Evolutionary conservation across 2,888 invertebrate genomes (phyloP), one percentile per base, ranked within the genome.

Genomic region (Ophioninae sp.): DNA sequence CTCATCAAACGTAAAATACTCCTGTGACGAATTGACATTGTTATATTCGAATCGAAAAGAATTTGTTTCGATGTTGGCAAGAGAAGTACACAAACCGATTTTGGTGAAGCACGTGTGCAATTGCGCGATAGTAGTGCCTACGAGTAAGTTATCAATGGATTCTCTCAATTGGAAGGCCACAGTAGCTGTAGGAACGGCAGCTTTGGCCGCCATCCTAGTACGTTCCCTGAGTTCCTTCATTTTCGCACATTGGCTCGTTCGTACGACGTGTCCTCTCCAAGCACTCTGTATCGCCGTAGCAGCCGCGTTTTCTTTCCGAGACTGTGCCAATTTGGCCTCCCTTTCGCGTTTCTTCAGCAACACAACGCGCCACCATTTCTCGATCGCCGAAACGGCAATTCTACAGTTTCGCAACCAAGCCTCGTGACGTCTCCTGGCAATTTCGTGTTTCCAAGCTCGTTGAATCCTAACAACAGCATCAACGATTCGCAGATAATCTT

Each of bases 241-340:
- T 78, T 87, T 86, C 6, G 87, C 80, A 44, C 88, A 86, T 81
- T 90, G 86, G 8, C 67, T 68, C 83, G 87, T 88, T 37, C 94
- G 90, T 30, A 90, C 85, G 61, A 78, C 87, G 84, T 91, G 91
- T 8, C 94, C 94, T 87, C 91, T 91, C 94, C 94, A 94, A n/a
- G 67, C n/a, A 23, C 93, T 94, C 94, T 96, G 96, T 88, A 96
- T 96, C 88, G 94, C 94, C 2, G 93, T 93, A 13, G 95, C 96
- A 6, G 96, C 95, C 93, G 93, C 79, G 70, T 86, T 84, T 17
- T 20, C 56, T 59, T 37, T 70, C 37, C 10, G 30, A 20, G 80
- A 74, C 90, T 92, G 77, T 93, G 41, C 62, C 8, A 78, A 89
- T 68, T 94, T 90, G 87, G 94, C 93, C 81, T 92, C 92, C 89